A percentile compares a stretch with the other conserved stretches of the same genome.
Conservation (phyloP, 1,140 invertebrate species). For the Trissolcus basalis region DNA sequence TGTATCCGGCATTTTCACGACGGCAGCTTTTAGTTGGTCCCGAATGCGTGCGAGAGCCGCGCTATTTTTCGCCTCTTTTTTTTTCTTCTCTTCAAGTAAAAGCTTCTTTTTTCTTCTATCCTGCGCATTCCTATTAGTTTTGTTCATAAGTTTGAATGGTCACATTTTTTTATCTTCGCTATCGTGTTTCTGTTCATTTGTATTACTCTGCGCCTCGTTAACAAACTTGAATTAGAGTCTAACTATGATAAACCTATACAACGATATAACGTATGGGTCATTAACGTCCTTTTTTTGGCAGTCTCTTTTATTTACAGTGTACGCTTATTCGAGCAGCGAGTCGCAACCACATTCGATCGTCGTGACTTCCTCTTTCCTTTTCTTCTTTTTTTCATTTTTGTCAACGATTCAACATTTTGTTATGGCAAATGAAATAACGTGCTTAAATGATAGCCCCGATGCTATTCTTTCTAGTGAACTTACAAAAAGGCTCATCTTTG, state of each 20-base stretch:
- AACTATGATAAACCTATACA: constrained; percentile 62
- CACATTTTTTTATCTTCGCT: constrained; percentile 14
- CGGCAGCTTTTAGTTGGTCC: constrained; percentile 74
- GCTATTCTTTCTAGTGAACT: too few species aligned
- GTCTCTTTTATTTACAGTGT: constrained; percentile 69
- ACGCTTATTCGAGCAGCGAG: constrained; percentile 18
- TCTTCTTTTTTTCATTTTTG: constrained; percentile 1
- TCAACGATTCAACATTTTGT: neutral
- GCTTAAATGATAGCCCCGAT: too few species aligned
- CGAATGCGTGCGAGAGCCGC: constrained; percentile 68
- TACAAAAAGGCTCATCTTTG: too few species aligned
- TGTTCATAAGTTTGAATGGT: constrained; percentile 16
- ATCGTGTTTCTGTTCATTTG: constrained; percentile 16
- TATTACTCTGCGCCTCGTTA: constrained; percentile 42
- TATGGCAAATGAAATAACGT: neutral
- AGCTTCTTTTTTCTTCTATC: constrained; percentile 44
- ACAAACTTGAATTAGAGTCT: constrained; percentile 62
- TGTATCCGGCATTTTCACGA: constrained; percentile 54
- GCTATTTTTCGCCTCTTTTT: constrained; percentile 26
- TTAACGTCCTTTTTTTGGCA: constrained; percentile 63
- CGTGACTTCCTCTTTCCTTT: neutral
- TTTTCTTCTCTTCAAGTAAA: constrained; percentile 40
- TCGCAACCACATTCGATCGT: constrained; percentile 12
- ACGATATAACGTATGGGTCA: constrained; percentile 60
- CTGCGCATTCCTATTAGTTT: constrained; percentile 29